phyloP scores from a whole-genome alignment of 2,888 invertebrate species.

The Geotrupes spiniger region DNA sequence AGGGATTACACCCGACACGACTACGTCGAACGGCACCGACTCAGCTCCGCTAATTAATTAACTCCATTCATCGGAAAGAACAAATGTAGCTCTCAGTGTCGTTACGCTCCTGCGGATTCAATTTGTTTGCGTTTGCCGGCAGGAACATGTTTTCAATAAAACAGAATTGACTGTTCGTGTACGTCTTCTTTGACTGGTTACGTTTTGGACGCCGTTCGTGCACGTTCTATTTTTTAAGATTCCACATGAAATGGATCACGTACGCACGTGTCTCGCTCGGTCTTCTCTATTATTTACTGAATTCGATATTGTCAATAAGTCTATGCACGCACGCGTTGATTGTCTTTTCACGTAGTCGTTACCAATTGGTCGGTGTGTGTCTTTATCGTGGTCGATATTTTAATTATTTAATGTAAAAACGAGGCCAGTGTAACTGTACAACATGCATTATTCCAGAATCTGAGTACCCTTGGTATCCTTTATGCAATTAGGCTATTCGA shows the following conservation, averaged over 20 bases:
- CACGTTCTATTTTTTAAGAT: slow-evolving; percentile 2
- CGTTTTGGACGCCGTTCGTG: slow-evolving; percentile 19
- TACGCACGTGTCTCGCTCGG: not conserved
- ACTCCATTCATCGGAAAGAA: slow-evolving; percentile 41
- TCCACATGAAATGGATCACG: not conserved
- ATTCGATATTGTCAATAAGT: not conserved
- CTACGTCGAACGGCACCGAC: slow-evolving; percentile 35
- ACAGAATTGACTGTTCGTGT: slow-evolving; percentile 34
- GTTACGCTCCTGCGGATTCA: slow-evolving; percentile 38
- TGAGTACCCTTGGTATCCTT: too few species aligned
- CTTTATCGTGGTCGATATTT: too few species aligned
- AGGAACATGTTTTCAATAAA: slow-evolving; percentile 35
- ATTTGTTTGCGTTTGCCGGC: slow-evolving; percentile 37
- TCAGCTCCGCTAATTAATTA: slow-evolving; percentile 38
- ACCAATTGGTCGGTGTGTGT: too few species aligned
- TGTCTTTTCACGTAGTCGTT: slow-evolving; percentile 1
- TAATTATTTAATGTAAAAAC: too few species aligned
- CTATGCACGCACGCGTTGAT: not conserved
- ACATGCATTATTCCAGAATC: too few species aligned
- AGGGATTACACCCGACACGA: slow-evolving; percentile 36
- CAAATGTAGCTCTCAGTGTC: slow-evolving; percentile 37
- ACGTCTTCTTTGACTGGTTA: slow-evolving; percentile 23
- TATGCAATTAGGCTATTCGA: too few species aligned
- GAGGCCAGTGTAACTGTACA: too few species aligned
- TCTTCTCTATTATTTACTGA: not conserved